Percentiles rank a stretch among this genome's conserved stretches.
phyloP scores from a whole-genome alignment of 2,113 vertebrate species.

The Amia ocellicauda region DNA sequence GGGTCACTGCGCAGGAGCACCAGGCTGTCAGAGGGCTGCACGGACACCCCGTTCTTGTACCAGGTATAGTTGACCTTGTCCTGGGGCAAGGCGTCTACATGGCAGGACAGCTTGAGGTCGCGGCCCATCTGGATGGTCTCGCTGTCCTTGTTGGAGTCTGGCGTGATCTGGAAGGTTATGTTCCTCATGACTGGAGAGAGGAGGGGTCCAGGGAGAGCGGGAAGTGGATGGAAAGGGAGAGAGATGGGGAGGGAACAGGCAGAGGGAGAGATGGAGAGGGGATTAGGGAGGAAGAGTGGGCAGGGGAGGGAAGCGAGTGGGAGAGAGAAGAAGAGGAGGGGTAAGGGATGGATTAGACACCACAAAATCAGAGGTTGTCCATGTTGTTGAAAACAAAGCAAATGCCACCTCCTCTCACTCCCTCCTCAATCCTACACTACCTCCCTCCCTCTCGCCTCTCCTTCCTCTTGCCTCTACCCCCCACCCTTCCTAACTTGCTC shows the following conservation, averaged over 20 bases:
- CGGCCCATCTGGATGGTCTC: slow-evolving; percentile 95
- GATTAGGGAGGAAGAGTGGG: not conserved
- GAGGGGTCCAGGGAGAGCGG: slow-evolving; percentile 12
- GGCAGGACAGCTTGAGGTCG: slow-evolving; percentile 95
- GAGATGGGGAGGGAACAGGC: not conserved
- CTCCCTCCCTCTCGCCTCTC: no score
- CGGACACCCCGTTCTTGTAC: slow-evolving; percentile 86
- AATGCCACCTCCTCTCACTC: no score
- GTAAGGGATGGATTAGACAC: no score
- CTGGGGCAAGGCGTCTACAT: slow-evolving; percentile 93
- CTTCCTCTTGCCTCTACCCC: no score
- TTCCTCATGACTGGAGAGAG: slow-evolving; percentile 81
- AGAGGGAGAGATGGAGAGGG: slow-evolving; percentile 7
- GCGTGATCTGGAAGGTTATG: slow-evolving; percentile 94
- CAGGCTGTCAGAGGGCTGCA: slow-evolving; percentile 80
- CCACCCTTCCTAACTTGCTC: no score
- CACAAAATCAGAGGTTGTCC: no score
- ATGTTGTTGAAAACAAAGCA: no score
- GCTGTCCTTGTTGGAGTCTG: slow-evolving; percentile 94
- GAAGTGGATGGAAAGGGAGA: not conserved
- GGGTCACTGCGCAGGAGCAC: slow-evolving; percentile 89
- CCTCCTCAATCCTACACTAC: no score
- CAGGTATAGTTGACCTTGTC: slow-evolving; percentile 96
- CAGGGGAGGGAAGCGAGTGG: slow-evolving; percentile 10
- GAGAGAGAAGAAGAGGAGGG: no score